Base-by-base conservation (phyloP, 2,888 invertebrate species). In the Leucophenga montana region DNA sequence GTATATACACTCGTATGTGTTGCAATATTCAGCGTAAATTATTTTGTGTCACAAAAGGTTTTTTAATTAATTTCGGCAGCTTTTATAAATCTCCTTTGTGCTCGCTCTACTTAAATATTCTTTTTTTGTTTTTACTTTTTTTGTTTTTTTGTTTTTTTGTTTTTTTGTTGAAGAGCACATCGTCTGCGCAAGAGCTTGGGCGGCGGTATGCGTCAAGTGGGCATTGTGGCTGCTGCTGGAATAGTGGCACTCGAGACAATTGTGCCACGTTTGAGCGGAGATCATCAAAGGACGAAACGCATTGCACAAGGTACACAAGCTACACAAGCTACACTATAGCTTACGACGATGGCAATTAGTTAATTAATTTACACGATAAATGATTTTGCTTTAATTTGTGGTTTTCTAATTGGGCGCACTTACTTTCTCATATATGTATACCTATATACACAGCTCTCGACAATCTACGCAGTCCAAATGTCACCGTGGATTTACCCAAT, bases 181-280 rank as follows among this genome's bases (percentile, higher is more conserved):
- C 92, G 96, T 67, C 80, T 93, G 53, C 92, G 97, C 68, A 98
- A 98, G 90, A 95, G 93, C 61, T 88, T 99, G 56, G 98, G 99
- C 22, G 98, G 98, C 39, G 97, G 95, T 1, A 95, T 97, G 97
- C 91, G 98, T 69, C 98, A 99, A 89, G 92, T 91, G 53, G 99
- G 99, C 5, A 91, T 98, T 61, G 85, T 99, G 66, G 98, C 97
- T 0, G 97, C 97, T 0, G 95, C 97, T 0, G 97, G 96, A 0
- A 83, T 96, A 3, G 93, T 95, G 31, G 95, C 96, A 0, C 86
- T 99, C n/a, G 93, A 96, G 70, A 93, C 94, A 73, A 92, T 94
- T 80, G 91, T 93, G 6, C 93, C 94, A 0, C 89, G 92, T 54
- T 90, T 98, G 39, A 87, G 87, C 3, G 90, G 92, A 0, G 98